These are phyloP conservation scores for Hylomyscus alleni DNA, from an alignment of 2,797 vertebrate genomes.

Conservation along the genomic window DNA sequence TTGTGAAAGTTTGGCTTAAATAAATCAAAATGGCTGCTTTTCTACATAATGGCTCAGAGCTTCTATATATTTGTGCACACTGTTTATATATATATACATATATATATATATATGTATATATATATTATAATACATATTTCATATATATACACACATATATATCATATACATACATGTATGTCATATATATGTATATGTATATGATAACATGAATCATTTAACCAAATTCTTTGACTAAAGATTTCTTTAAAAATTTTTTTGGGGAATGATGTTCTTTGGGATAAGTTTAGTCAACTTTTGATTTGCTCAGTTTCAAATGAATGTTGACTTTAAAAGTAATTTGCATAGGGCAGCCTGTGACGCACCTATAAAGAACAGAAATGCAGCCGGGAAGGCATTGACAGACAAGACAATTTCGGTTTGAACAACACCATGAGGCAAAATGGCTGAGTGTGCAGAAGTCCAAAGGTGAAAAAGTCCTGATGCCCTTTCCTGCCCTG, in stretches of 20 bases:
- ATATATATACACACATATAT: too few relatives aligned
- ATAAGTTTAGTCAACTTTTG: conserved; percentile 11
- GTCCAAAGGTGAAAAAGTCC: background rate
- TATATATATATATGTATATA: too few relatives aligned
- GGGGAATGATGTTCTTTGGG: background rate
- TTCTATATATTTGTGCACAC: background rate
- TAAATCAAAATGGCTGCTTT: background rate
- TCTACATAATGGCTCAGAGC: background rate
- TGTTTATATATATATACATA: too few relatives aligned
- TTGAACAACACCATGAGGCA: background rate
- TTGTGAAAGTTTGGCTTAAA: background rate
- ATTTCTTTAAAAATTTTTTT: background rate
- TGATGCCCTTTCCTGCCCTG: background rate
- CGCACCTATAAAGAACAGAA: background rate
- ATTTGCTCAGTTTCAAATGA: conserved; percentile 3
- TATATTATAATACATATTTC: too few relatives aligned
- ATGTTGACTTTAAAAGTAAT: background rate
- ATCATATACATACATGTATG: too few relatives aligned
- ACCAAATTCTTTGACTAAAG: conserved; percentile 2
- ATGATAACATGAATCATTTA: background rate
- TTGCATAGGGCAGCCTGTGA: background rate
- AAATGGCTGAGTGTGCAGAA: background rate
- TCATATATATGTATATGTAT: background rate
- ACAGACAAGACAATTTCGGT: background rate
- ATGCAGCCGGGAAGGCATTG: background rate